Base-by-base conservation (phyloP, 1,140 invertebrate genomes). In the Leptinotarsa defecta region DNA sequence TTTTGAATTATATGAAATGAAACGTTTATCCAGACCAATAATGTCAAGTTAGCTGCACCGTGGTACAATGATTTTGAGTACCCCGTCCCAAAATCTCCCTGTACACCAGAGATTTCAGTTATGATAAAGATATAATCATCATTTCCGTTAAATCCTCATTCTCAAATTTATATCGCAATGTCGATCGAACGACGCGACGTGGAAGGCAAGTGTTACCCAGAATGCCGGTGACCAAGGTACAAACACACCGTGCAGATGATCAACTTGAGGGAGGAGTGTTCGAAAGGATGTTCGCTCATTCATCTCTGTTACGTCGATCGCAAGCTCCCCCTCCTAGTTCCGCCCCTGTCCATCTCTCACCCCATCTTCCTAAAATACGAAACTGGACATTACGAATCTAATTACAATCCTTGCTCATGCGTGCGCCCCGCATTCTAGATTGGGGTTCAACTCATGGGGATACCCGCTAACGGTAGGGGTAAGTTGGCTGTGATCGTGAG, bases 361-460 rank as follows among this genome's bases (percentile, higher is more conserved):
- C 75, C 77, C 74, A 61, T 74, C 75, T 72, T 76, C 79, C 81
- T 77, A 76, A 83, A 84, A 84, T 85, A 85, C 83, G 82, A 83
- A 83, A 85, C 83, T 85, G 83, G 83, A 84, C 84, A 85, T 85
- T 85, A 83, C 83, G 84, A 85, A 85, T 85, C 84, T 85, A 85
- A 85, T 85, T 85, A 85, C 81, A 81, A 85, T 84, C 82, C 83
- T 84, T 85, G 84, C 84, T 85, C 84, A 85, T 85, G 84, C 84
- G 84, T 85, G 81, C 77, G 81, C 76, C 71, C 74, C 76, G 76
- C 69, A 48, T 48, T 71, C 69, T 73, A 73, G 71, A 73, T 73
- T 77, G 71, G 76, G 76, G 73, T 79, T 75, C 75, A 77, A 79
- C 76, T 79, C 76, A 79, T 79, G 74, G 78, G 78, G 78, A 79